Evolutionary conservation across 2,888 invertebrate species (phyloP), one percentile per base, ranked within the genome.

Genomic region (Nomada fabriciana): DNA sequence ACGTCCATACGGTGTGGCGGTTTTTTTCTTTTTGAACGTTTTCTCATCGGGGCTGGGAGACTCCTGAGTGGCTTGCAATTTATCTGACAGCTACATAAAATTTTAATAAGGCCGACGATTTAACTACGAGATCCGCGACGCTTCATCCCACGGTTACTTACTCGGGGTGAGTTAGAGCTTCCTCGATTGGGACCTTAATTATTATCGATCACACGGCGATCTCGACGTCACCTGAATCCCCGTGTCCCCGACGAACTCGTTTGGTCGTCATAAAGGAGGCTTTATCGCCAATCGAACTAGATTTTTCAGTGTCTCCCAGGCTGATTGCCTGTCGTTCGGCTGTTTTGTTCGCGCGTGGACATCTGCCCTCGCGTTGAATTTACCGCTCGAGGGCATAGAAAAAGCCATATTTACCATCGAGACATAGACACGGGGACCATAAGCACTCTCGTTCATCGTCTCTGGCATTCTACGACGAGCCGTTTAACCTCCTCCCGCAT

Each of bases 401-500:
- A 36, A 7, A 36, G 36, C 36, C 36, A 7, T 36, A 7, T 7
- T 36, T 36, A 36, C 86, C 47, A 10, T 2, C 47, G 78, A 86
- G 85, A 77, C 79, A 80, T 80, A 82, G 85, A 84, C 85, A 68
- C 71, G 57, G 52, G 67, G 25, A 60, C 76, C 78, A 85, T 85
- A 85, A 82, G 79, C 20, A 18, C 65, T 25, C 71, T 76, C 74
- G 72, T 79, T 63, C 71, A 60, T 57, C 57, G 57, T 57, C 50
- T 20, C 52, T 25, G 55, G 74, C 87, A 83, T 86, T 85, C 85
- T 80, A 76, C 82, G 55, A 11, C 29, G 18, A 29, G 47, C 15
- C 76, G 67, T 67, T 80, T 71, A 65, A 86, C 72, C 73, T 75
- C 73, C 64, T 83, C 79, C 74, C 69, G 87, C 86, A 87, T 87